Evolutionary conservation across 1,140 invertebrate species (phyloP).

Genomic region (Atta colombica): DNA sequence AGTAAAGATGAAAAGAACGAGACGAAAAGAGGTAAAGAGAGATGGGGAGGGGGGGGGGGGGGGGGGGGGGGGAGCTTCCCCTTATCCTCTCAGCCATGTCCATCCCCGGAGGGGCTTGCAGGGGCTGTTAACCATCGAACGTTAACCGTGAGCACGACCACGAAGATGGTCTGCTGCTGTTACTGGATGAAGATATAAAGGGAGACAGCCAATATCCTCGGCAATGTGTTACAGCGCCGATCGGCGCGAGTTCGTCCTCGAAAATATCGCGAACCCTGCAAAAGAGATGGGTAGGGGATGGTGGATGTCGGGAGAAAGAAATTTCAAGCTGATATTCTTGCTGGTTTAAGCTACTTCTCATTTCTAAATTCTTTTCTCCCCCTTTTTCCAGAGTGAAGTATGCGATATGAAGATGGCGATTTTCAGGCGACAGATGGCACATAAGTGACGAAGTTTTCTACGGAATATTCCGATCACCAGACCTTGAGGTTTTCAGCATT

Average conservation of each 20-base stretch:
- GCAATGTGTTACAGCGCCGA: constrained; percentile 71
- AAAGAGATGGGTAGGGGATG: not conserved
- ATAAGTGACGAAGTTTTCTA: not conserved
- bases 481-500: constrained; percentile 38
- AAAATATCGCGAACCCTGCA: constrained; percentile 58
- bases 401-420: constrained; percentile 46
- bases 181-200: constrained; percentile 70
- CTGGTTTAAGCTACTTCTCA: constrained; percentile 54
- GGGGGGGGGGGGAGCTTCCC: not conserved
- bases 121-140: constrained; percentile 52
- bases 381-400: constrained; percentile 6
- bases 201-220: constrained; percentile 71
- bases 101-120: constrained; percentile 19
- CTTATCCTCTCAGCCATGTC: constrained; percentile 51
- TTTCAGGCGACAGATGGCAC: constrained; percentile 38
- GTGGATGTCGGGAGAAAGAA: constrained; percentile 44
- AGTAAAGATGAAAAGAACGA: not conserved
- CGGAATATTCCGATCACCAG: not conserved
- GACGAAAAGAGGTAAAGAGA: constrained; percentile 28
- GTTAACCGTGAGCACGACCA: constrained; percentile 58
- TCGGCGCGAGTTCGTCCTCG: constrained; percentile 52
- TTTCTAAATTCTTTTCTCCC: constrained; percentile 11
- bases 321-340: constrained; percentile 46
- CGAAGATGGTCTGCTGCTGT: constrained; percentile 42
- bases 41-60: not conserved